phyloP scores from a whole-genome alignment of 2,888 invertebrate genomes.

The Podabrus alpinus region DNA sequence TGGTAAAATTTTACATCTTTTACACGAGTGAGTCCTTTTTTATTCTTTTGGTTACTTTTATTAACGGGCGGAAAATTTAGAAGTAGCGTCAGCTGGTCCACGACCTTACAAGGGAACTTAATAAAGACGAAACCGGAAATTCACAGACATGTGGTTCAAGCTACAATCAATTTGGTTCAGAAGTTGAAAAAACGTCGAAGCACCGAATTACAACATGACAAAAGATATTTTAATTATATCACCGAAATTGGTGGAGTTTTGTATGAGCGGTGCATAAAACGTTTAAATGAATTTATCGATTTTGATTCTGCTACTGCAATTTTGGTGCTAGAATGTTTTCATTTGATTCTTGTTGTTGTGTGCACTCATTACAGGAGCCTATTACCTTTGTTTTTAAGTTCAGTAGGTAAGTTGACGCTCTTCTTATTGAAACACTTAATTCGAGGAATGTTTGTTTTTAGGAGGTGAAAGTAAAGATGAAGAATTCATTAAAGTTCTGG shows the following conservation, averaged over 20 bases:
- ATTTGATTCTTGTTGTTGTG: constrained; percentile 54
- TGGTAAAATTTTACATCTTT: constrained; percentile 53
- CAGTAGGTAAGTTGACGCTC: constrained; percentile 50
- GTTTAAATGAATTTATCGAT: constrained; percentile 60
- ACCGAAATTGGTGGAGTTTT: constrained; percentile 51
- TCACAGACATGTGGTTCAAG: constrained; percentile 62
- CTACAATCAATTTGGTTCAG: constrained; percentile 53
- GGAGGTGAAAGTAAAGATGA: constrained; percentile 31
- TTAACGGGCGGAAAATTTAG: constrained; percentile 5
- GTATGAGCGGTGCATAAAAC: constrained; percentile 55
- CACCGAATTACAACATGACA: constrained; percentile 43
- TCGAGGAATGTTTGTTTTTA: constrained; percentile 24
- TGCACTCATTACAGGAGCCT: constrained; percentile 49
- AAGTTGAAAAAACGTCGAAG: constrained; percentile 50
- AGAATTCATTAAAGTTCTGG: constrained; percentile 34
- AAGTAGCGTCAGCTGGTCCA: constrained; percentile 59
- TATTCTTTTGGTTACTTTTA: background rate
- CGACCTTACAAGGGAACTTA: constrained; percentile 57
- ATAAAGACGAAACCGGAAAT: constrained; percentile 61
- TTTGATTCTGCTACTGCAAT: constrained; percentile 63
- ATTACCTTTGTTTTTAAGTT: constrained; percentile 53
- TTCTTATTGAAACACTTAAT: constrained; percentile 3
- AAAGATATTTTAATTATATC: constrained; percentile 46
- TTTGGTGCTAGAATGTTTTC: constrained; percentile 64
- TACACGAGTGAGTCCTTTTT: constrained; percentile 54